Base-by-base conservation (phyloP, 1,140 invertebrate genomes). In the Cyclargus thomasi region DNA sequence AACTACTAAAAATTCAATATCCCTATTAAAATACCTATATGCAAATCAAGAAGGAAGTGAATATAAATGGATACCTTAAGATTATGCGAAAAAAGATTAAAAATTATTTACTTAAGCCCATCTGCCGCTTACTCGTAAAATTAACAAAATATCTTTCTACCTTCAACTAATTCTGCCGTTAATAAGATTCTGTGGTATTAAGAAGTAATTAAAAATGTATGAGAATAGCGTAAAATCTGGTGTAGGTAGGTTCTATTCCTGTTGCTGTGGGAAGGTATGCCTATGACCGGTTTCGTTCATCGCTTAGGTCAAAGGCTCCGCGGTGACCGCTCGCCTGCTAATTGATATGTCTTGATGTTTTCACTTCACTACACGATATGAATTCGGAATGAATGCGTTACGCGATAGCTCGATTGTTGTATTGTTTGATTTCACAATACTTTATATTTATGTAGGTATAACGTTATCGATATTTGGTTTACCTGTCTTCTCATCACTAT, bases 1-100 rank as follows among this genome's bases (percentile, higher is more conserved):
- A 59, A 59, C 39, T 47, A 47, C 39, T 47, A 47, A 47, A 47
- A 47, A 16, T 47, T 47, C 39, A 47, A 47, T 47, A 47, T 47
- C 10, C 39, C 39, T 8, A 47, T 14, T 47, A 47, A 29, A 47
- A 47, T 47, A 47, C 39, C 39, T 47, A 16, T 47, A 47, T 47
- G 39, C 10, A 14, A 47, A 47, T 47, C 39, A 11, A 47, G 39
- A 11, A 47, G 39, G 39, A 47, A 47, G 39, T 47, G 39, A 47
- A 47, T 47, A 47, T 47, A 16, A 47, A 47, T 47, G 11, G 11
- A 47, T 14, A 47, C 11, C 39, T 47, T 47, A 47, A 7, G 14
- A 47, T 5, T 29, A 29, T 47, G 39, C 3, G 39, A 47, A 47
- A 16, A 8, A 47, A 16, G 39, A 8, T 29, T 7, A 47, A 39